These are phyloP conservation scores for Caenorhabditis sp. DNA, from an alignment of 2,888 invertebrate species.

Conservation along the genomic window DNA sequence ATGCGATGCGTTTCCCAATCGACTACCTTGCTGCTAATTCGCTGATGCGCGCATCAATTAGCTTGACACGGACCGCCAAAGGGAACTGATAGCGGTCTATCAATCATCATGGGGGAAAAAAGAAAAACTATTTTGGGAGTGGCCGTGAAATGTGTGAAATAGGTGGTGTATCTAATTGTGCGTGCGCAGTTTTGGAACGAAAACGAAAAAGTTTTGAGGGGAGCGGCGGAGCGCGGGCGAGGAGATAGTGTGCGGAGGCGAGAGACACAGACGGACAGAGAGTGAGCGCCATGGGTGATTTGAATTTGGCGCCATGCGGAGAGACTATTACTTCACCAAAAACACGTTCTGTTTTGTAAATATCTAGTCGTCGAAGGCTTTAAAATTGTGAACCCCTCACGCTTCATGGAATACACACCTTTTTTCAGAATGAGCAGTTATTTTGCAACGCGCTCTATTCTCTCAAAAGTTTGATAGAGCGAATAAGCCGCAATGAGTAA, in stretches of 20 bases:
- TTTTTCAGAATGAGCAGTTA: too few species aligned
- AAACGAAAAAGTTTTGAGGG: neutral
- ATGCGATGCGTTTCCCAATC: slow-evolving; percentile 18
- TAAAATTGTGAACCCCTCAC: too few species aligned
- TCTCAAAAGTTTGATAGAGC: too few species aligned
- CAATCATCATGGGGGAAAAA: slow-evolving; percentile 20
- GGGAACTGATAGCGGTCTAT: slow-evolving; percentile 39
- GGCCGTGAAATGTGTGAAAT: slow-evolving; percentile 35
- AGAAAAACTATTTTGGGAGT: too few species aligned
- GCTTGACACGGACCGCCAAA: slow-evolving; percentile 52
- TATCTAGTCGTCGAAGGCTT: too few species aligned
- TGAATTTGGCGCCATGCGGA: slow-evolving; percentile 39
- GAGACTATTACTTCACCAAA: neutral
- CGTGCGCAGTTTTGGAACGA: neutral
- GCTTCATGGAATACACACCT: too few species aligned
- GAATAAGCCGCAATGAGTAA: too few species aligned
- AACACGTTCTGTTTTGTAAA: too few species aligned
- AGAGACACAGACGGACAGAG: slow-evolving; percentile 2
- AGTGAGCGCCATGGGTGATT: slow-evolving; percentile 14
- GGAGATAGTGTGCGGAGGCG: slow-evolving; percentile 1
- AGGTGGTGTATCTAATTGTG: slow-evolving; percentile 18
- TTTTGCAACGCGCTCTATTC: too few species aligned
- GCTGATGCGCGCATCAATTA: slow-evolving; percentile 45
- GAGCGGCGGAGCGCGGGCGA: slow-evolving; percentile 9
- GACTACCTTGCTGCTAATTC: slow-evolving; percentile 43